phyloP scores from a whole-genome alignment of 2,888 invertebrate species.

The Acrobasis consociella region DNA sequence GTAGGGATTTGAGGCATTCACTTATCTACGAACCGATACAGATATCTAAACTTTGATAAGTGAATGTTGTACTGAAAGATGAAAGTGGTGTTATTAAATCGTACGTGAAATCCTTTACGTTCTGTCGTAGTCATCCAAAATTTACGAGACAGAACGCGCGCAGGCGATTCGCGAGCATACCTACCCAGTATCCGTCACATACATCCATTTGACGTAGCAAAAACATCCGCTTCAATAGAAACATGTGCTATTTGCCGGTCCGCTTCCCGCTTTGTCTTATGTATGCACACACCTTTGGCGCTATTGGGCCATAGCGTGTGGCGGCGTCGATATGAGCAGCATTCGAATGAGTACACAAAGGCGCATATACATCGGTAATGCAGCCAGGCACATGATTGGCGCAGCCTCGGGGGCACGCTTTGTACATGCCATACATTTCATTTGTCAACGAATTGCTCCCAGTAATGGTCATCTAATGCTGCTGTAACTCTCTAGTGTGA shows the following conservation, averaged over 20 bases:
- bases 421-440: conserved; percentile 40
- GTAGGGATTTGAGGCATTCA: no score
- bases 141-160: no score
- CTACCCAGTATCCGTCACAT: no score
- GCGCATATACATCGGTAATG: conserved; percentile 63
- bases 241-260: background rate
- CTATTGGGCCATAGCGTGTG: conserved; percentile 68
- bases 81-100: no score
- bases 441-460: conserved; percentile 38
- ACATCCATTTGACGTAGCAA: no score
- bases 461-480: conserved; percentile 23
- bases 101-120: background rate
- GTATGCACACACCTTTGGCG: conserved; percentile 45
- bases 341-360: conserved; percentile 78
- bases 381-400: conserved; percentile 63
- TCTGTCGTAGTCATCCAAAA: background rate
- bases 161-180: no score
- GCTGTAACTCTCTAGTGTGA: background rate
- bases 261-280: conserved; percentile 10
- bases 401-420: conserved; percentile 50
- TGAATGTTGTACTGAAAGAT: no score
- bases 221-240: background rate
- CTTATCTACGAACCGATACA: no score
- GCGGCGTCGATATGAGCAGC: conserved; percentile 71
- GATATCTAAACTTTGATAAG: no score